A percentile compares a stretch with the other conserved stretches of the same genome.
phyloP scores from a whole-genome alignment of 2,888 invertebrate species.

The Anagyrus pseudococci region DNA sequence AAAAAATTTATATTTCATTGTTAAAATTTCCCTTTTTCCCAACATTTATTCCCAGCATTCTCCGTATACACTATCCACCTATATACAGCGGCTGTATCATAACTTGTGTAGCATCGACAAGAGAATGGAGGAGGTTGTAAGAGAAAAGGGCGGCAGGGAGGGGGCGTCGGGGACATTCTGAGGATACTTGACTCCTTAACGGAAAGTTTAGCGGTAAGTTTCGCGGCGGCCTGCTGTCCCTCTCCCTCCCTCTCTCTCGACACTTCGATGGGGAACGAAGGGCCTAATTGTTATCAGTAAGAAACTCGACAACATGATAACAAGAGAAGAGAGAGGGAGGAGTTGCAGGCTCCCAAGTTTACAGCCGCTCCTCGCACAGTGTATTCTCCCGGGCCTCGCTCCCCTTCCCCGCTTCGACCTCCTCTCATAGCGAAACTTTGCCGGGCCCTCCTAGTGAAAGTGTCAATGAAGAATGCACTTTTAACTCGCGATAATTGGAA shows the following conservation, averaged over 20 bases:
- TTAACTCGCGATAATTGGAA: conserved; percentile 20
- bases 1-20: no score
- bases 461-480: conserved; percentile 31
- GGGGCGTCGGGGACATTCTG: conserved; percentile 40
- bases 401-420: neutral
- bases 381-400: conserved; percentile 27
- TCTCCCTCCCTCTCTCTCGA: no score
- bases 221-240: conserved; percentile 30
- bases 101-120: conserved; percentile 3
- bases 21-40: neutral
- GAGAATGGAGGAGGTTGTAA: neutral
- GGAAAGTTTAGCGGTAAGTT: conserved; percentile 53
- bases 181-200: conserved; percentile 47
- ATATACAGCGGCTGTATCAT: no score
- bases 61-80: neutral
- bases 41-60: neutral
- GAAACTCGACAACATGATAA: conserved; percentile 55
- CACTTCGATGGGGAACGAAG: conserved; percentile 49
- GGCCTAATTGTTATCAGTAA: conserved; percentile 58
- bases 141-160: no score
- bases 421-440: conserved; percentile 14
- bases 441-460: neutral
- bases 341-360: conserved; percentile 29
- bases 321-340: conserved; percentile 40
- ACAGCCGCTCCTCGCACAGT: conserved; percentile 4